phyloP scores from a whole-genome alignment of 2,797 vertebrate genomes.

The Coreius guichenoti region DNA sequence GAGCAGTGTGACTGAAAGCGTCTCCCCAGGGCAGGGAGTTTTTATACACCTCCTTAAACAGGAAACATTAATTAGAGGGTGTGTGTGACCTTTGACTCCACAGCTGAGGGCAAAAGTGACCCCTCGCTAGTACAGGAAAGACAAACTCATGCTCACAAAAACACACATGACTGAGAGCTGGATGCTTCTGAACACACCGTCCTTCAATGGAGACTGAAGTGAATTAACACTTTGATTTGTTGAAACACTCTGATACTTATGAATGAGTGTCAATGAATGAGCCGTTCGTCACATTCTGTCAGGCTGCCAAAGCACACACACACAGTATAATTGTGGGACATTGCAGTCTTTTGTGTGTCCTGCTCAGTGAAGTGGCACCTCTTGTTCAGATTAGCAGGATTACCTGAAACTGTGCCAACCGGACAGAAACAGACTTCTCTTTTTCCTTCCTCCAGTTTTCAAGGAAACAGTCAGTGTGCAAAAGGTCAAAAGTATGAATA shows the following conservation, averaged over 20 bases:
- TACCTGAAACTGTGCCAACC: conserved; percentile 74
- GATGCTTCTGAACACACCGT: background rate
- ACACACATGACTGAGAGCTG: background rate
- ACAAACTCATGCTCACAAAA: background rate
- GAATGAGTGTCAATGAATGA: conserved; percentile 34
- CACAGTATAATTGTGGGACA: background rate
- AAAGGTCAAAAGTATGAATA: background rate
- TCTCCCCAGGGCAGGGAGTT: conserved; percentile 48
- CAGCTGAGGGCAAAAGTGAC: conserved; percentile 40
- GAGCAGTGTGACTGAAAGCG: conserved; percentile 1
- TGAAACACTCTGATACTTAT: conserved; percentile 2
- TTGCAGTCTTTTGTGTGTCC: conserved; percentile 37
- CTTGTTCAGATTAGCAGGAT: conserved; percentile 75
- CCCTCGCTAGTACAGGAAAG: conserved; percentile 14
- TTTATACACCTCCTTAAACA: conserved; percentile 53
- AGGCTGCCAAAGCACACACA: conserved; percentile 6
- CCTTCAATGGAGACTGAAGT: background rate
- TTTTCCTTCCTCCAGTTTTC: background rate
- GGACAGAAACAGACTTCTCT: conserved; percentile 14
- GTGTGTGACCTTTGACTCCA: conserved; percentile 45
- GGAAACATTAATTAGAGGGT: conserved; percentile 54
- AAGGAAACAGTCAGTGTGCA: conserved; percentile 10
- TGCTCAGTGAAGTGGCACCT: conserved; percentile 73
- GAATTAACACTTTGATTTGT: conserved; percentile 20
- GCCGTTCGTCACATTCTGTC: conserved; percentile 16